These are phyloP conservation scores for Lordiphosa mommai DNA, from an alignment of 1,140 invertebrate species.

Conservation along the genomic window DNA sequence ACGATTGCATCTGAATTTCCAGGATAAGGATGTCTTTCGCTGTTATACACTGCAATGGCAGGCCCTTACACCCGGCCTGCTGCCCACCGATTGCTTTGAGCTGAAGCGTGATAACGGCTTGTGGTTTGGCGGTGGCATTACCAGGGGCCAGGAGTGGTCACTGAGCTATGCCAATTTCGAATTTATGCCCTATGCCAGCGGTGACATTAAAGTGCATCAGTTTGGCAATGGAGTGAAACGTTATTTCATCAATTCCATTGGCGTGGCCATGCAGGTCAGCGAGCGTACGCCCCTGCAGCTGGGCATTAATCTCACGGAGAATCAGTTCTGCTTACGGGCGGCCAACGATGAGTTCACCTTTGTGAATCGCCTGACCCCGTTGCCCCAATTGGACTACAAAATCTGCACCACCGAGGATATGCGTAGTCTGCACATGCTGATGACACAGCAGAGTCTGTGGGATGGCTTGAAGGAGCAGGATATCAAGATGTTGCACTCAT, in stretches of 20 bases:
- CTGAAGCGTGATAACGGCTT: slow-evolving; percentile 84
- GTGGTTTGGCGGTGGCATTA: slow-evolving; percentile 92
- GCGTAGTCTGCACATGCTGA: slow-evolving; percentile 85
- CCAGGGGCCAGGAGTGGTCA: slow-evolving; percentile 88
- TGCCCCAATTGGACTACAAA: slow-evolving; percentile 89
- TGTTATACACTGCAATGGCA: slow-evolving; percentile 93
- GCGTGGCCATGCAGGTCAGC: slow-evolving; percentile 88
- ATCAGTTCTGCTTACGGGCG: slow-evolving; percentile 87
- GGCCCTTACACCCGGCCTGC: slow-evolving; percentile 83
- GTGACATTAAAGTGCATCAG: slow-evolving; percentile 86
- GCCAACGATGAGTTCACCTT: slow-evolving; percentile 89
- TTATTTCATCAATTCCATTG: slow-evolving; percentile 92
- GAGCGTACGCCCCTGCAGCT: slow-evolving; percentile 89
- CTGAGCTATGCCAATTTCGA: slow-evolving; percentile 86
- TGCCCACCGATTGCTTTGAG: slow-evolving; percentile 91
- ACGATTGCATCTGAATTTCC: slow-evolving; percentile 85
- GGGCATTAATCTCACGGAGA: slow-evolving; percentile 84
- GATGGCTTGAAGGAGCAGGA: slow-evolving; percentile 89
- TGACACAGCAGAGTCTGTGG: slow-evolving; percentile 88
- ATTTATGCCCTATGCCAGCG: slow-evolving; percentile 90
- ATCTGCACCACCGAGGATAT: slow-evolving; percentile 91
- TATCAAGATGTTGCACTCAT: slow-evolving; percentile 85
- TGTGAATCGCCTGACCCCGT: slow-evolving; percentile 84
- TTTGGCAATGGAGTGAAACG: slow-evolving; percentile 90
- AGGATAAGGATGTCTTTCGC: slow-evolving; percentile 82